Evolutionary conservation across 23 tunicate species (phyloP), one percentile per base, ranked within the genome.

Genomic region (Corella eumyota): DNA sequence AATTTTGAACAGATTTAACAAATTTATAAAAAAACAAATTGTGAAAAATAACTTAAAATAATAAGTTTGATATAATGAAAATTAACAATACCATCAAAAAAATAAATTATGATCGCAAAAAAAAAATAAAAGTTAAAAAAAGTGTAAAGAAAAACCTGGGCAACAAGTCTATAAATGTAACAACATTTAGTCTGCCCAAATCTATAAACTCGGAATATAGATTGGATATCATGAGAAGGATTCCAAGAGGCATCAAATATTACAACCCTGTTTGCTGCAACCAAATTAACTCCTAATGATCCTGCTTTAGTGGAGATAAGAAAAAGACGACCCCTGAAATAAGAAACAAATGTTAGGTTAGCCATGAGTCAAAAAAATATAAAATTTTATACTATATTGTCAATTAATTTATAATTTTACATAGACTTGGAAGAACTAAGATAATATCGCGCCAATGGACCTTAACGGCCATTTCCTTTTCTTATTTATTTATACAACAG

Each of bases 181-280:
- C 90, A 80, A 2, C 40, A 34, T 33, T 74, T 90, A 6, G 70
- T 62, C 60, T 90, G 97, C n/a, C 97, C 97, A 56, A 90, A 90
- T 4, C 97, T 58, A 49, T 90, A 90, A 22, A 90, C 84, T 4
- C 97, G 78, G 40, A 90, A 90, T 57, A 90, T 80, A 29, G 97
- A 80, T 62, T 90, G 97, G 6, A 79, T 70, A 54, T 90, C 97
- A 59, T 90, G 91, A 28, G 84, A 28, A 3, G 97, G 97, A 38
- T 90, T 90, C 97, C 97, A 90, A 22, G 83, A 80, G 1, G 83
- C 90, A 53, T 90, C 97, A 64, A 90, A 90, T 25, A 90, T 75
- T 5, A 90, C 78, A 44, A 90, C 91, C 31, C 97, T 69, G 57
- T 90, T 90, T 23, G 97, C 97, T 5, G 92, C 97, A 0, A 90